Evolutionary conservation across 2,113 vertebrate species (phyloP).

Genomic region (Myotis yumanensis): DNA sequence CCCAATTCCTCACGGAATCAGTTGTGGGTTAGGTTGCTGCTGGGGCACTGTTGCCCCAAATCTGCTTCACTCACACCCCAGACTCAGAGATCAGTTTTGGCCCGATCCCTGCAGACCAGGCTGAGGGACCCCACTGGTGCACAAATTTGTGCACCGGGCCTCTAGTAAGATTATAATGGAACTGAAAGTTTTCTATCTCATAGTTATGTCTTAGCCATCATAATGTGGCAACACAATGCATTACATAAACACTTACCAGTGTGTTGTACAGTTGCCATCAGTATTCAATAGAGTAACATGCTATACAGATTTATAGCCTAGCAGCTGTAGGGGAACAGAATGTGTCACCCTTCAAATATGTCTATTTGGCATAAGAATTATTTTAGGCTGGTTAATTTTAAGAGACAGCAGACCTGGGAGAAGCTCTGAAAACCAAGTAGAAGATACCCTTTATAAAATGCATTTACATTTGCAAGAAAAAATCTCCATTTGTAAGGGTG

Average conservation of each 20-base stretch:
- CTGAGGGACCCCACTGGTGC: rapidly evolving
- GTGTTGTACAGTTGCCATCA: background rate
- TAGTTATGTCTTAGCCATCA: background rate
- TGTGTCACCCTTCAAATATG: background rate
- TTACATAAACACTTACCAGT: background rate
- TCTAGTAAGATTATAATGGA: no score
- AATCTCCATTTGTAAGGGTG: background rate
- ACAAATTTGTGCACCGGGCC: no score
- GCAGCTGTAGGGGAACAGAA: background rate
- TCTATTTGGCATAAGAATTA: background rate
- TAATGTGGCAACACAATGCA: background rate
- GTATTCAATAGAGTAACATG: background rate
- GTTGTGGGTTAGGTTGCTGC: no score
- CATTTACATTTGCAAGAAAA: background rate
- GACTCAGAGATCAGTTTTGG: no score
- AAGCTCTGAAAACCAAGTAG: background rate
- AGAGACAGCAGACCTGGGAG: background rate
- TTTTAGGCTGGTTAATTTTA: background rate
- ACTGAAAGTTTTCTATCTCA: no score
- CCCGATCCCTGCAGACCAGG: no score
- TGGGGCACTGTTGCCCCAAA: no score
- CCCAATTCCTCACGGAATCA: no score
- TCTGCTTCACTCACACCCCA: no score
- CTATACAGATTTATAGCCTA: background rate
- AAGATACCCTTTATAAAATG: background rate